Evolutionary conservation across 2,888 invertebrate genomes (phyloP), one percentile per base, ranked within the genome.

Genomic region (Phaedon cochleariae): DNA sequence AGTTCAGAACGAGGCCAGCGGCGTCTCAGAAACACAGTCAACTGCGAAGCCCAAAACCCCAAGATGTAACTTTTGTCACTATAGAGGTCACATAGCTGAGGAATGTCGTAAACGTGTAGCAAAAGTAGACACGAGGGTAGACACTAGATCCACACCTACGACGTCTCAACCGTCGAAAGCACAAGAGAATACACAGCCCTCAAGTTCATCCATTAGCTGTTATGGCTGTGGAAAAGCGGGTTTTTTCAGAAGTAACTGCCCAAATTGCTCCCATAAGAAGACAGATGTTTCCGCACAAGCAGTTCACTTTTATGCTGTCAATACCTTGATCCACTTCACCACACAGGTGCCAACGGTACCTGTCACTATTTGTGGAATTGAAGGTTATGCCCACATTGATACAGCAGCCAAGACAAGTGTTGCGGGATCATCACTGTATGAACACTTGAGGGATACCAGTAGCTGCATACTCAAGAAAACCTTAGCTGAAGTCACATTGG

Each of bases 351-450:
- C 63, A 12, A 63, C 63, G n/a, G 41, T 64, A 20, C 46, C 59
- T 10, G 29, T 54, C 10, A 45, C 29, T 6, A 29, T 64, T 18
- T 46, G 34, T 26, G 60, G 60, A 41, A 59, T 60, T 6, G 2
- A 18, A 60, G 64, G 64, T 10, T 2, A 12, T 10, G 64, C 64
- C 9, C 54, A 61, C 29, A 26, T 60, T 18, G 64, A 64, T 26
- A 64, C 59, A 18, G 57, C 48, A 9, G 64, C 64, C 4, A 61
- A 37, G 53, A 64, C 59, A 26, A 60, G 60, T 22, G 49, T 60
- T 10, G 60, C 60, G 2, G 49, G 64, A 7, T 21, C 21, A 10
- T 15, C 53, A 10, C 20, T 60, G 45, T 62, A 62, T 22, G 45
- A 46, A 46, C 21, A 20, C 10, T 31, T 62, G 12, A 45, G 9